These are phyloP conservation scores for Eufriesea mexicana DNA, from an alignment of 1,140 invertebrate species.

Conservation along the genomic window DNA sequence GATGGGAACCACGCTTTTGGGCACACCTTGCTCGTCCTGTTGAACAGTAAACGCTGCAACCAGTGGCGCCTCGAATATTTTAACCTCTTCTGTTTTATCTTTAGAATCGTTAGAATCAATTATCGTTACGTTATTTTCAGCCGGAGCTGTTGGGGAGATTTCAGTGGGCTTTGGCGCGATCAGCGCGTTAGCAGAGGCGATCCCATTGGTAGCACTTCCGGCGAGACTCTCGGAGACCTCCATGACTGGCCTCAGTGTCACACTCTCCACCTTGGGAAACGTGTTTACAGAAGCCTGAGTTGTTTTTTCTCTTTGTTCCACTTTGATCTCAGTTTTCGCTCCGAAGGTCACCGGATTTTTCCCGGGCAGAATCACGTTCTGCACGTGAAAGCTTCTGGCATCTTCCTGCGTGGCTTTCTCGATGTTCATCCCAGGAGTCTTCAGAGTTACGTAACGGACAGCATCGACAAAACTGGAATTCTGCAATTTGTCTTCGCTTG, in stretches of 20 bases:
- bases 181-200: constrained; percentile 72
- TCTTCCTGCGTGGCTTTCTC: constrained; percentile 67
- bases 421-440: constrained; percentile 55
- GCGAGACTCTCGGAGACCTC: constrained; percentile 69
- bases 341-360: constrained; percentile 60
- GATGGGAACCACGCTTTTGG: constrained; percentile 89
- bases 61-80: constrained; percentile 90
- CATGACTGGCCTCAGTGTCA: constrained; percentile 60
- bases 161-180: constrained; percentile 72
- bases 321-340: constrained; percentile 17
- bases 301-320: constrained; percentile 65
- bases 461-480: constrained; percentile 77
- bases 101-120: constrained; percentile 61
- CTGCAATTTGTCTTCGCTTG: constrained; percentile 79
- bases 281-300: constrained; percentile 30
- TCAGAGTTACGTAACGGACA: constrained; percentile 69
- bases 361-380: constrained; percentile 63
- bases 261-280: constrained; percentile 57
- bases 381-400: constrained; percentile 68
- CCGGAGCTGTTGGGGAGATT: constrained; percentile 64
- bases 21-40: constrained; percentile 88
- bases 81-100: constrained; percentile 85
- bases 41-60: constrained; percentile 92
- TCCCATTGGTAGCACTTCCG: constrained; percentile 72
- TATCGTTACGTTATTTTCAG: constrained; percentile 70